A percentile compares a stretch with the other conserved stretches of the same genome.
phyloP scores from a whole-genome alignment of 2,113 vertebrate genomes.

The Butastur rufipennis region DNA sequence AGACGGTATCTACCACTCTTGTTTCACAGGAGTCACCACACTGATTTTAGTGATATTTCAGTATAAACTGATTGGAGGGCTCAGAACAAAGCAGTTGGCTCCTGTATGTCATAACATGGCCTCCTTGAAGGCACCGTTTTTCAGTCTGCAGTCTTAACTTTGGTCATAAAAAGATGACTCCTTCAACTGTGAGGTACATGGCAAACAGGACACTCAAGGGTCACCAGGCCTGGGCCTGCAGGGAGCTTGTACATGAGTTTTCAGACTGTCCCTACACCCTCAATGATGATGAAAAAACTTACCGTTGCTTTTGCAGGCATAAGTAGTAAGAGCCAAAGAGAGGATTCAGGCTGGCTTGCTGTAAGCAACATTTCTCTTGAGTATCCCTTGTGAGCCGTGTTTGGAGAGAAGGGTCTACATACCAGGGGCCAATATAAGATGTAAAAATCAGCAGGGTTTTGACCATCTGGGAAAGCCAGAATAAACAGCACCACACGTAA shows the following conservation, averaged over 20 bases:
- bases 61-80: background rate
- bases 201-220: background rate
- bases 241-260: background rate
- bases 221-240: background rate
- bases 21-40: background rate
- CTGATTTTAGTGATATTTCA: background rate
- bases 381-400: background rate
- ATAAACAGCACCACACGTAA: background rate
- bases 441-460: background rate
- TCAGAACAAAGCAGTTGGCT: background rate
- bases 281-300: background rate
- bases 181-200: background rate
- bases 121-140: background rate
- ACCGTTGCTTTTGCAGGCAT: background rate
- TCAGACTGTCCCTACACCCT: background rate
- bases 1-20: background rate
- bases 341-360: background rate
- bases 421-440: background rate
- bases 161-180: background rate
- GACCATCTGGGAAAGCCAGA: background rate
- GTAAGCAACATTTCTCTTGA: background rate
- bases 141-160: background rate
- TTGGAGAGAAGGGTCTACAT: background rate
- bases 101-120: background rate
- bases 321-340: background rate